A percentile compares a stretch with the other conserved stretches of the same genome.
Evolutionary conservation across 2,888 invertebrate species (phyloP).

Genomic region (Pseudococcus viburni): DNA sequence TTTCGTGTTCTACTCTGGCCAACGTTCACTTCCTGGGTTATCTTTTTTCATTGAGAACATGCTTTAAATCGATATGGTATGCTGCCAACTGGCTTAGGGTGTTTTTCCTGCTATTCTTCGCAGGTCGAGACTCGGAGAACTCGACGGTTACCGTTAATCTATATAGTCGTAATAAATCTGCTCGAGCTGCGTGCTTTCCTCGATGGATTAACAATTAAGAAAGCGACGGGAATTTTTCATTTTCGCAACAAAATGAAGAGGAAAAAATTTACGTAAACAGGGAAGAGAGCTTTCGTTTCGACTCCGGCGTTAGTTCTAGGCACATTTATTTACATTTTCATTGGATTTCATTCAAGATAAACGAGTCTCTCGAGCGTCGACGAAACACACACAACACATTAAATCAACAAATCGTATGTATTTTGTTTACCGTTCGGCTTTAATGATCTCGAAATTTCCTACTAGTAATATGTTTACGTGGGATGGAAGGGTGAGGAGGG

Average conservation of each 20-base stretch:
- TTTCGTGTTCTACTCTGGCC: not conserved
- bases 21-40: constrained; percentile 29
- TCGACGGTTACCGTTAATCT: constrained; percentile 14
- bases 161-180: constrained; percentile 24
- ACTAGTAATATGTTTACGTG: not conserved
- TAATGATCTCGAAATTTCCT: constrained; percentile 36
- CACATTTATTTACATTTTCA: constrained; percentile 39
- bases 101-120: constrained; percentile 1
- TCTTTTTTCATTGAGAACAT: constrained; percentile 24
- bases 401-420: constrained; percentile 39
- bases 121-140: not conserved
- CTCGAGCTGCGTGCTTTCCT: not conserved
- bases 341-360: constrained; percentile 47
- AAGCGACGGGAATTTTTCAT: not conserved
- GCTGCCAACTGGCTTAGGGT: constrained; percentile 34
- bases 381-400: constrained; percentile 20
- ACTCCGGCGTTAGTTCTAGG: not conserved
- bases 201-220: constrained; percentile 46
- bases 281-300: constrained; percentile 14
- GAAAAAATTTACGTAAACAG: constrained; percentile 20
- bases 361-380: constrained; percentile 47
- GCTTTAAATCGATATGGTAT: constrained; percentile 1
- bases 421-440: constrained; percentile 42
- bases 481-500: not conserved
- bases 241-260: not conserved